These are phyloP conservation scores for Bombus sylvicola DNA, from an alignment of 1,140 invertebrate genomes.

Conservation along the genomic window DNA sequence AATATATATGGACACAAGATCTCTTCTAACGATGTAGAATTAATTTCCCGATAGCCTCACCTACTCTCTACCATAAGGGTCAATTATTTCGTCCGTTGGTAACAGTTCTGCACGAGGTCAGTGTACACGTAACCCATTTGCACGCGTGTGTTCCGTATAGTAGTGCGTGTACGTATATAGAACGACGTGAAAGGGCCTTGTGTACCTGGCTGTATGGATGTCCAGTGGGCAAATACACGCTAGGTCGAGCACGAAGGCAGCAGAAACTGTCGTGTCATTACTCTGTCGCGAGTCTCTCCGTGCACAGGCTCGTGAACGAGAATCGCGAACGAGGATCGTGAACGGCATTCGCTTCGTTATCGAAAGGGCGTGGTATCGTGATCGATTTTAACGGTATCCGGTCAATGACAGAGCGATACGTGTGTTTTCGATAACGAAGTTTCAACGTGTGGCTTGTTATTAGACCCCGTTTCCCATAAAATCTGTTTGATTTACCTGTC, in stretches of 20 bases:
- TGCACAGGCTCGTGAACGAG: constrained; percentile 18
- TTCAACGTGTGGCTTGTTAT: constrained; percentile 2
- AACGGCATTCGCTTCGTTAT: constrained; percentile 49
- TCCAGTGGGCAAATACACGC: constrained; percentile 79
- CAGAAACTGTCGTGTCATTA: constrained; percentile 73
- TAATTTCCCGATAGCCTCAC: neutral
- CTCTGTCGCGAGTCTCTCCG: constrained; percentile 62
- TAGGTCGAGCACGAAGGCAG: constrained; percentile 76
- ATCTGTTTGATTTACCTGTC: constrained; percentile 22
- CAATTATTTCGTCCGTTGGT: constrained; percentile 24
- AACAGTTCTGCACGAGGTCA: neutral
- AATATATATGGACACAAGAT: neutral
- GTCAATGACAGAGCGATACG: constrained; percentile 41
- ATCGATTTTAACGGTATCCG: constrained; percentile 52
- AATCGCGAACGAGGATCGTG: constrained; percentile 41
- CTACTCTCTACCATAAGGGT: neutral
- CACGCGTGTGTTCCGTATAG: too few species aligned
- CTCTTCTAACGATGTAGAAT: neutral
- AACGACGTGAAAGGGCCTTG: constrained; percentile 63
- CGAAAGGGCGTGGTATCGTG: constrained; percentile 45
- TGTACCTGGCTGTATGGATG: constrained; percentile 73
- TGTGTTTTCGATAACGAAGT: constrained; percentile 43
- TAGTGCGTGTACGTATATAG: neutral
- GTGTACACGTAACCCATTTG: constrained; percentile 1
- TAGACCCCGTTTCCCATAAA: neutral